phyloP scores from a whole-genome alignment of 2,888 invertebrate species.

The Ptilodon capucinus region DNA sequence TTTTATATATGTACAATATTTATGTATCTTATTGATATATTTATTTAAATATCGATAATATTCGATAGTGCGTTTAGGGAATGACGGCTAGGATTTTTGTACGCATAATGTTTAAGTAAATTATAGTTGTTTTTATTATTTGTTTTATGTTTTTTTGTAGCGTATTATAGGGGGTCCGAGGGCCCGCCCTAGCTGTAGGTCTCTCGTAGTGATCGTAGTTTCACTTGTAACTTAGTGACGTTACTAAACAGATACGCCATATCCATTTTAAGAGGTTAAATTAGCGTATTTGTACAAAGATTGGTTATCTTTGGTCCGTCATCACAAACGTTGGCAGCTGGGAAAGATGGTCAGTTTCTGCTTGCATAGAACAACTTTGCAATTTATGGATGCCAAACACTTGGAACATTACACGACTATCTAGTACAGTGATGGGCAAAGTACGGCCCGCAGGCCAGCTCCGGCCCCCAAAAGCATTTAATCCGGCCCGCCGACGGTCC shows the following conservation, averaged over 20 bases:
- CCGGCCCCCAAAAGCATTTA: no score
- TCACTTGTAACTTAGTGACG: conserved; percentile 58
- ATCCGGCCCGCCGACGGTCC: no score
- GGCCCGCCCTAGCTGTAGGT: conserved; percentile 54
- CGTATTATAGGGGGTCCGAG: conserved; percentile 51
- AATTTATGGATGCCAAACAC: no score
- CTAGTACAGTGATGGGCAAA: no score
- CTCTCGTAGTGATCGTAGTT: conserved; percentile 58
- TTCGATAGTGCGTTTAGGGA: conserved; percentile 61
- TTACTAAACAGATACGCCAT: conserved; percentile 44
- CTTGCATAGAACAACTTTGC: conserved; percentile 12
- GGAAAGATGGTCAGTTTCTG: conserved; percentile 11
- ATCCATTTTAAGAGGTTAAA: conserved; percentile 65
- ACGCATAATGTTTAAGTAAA: conserved; percentile 80
- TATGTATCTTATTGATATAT: conserved; percentile 75
- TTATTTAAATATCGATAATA: conserved; percentile 72
- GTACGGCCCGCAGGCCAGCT: no score
- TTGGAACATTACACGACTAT: no score
- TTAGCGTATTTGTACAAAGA: conserved; percentile 32
- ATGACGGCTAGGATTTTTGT: conserved; percentile 72
- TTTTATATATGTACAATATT: conserved; percentile 76
- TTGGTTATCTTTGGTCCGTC: conserved; percentile 31
- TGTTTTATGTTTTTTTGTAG: conserved; percentile 64
- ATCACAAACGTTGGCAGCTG: conserved; percentile 54
- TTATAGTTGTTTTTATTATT: conserved; percentile 80